Evolutionary conservation across 2,113 vertebrate genomes (phyloP), one percentile per base, ranked within the genome.

Genomic region (Anolis sagrei): DNA sequence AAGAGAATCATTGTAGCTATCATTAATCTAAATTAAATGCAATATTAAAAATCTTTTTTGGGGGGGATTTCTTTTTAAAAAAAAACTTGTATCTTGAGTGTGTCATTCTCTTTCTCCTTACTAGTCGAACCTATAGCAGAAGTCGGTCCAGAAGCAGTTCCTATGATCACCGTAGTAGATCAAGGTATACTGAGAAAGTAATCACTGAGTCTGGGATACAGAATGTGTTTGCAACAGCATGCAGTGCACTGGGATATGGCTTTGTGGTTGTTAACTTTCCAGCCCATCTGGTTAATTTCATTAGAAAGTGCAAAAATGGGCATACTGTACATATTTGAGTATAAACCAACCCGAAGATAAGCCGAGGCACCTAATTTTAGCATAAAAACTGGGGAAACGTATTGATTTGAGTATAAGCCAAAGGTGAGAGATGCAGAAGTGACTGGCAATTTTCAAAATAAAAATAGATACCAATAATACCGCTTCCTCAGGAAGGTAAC

Each of bases 71-170:
- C 2, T 5, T 4, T 44, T 44, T 44, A 44, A 54, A 27, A 70
- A 79, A 44, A 61, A 1, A 3, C 0, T 7, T 85, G 75, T 1
- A 18, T n/a, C 23, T 2, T 2, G n/a, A 1, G 72, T 62, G 21
- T 5, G 1, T 2, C 36, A 86, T 73, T 79, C 1, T 34, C 90
- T 3, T 70, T 66, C 74, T 82, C 1, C 85, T 88, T 91, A 87
- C 2, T 92, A 97, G 97, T 87, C 97, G 97, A 89, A 96, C 97
- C 0, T 98, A 97, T n/a, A 99, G 97, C 76, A 96, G 97, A 92
- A 99, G 99, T 92, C 96, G 96, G 48, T 99, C 99, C 90, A 97
- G 98, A 94, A 98, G 98, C 92, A 97, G 93, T 72, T 98, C 98
- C 0, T 97, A 97, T 0, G 93, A 94, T 81, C 97, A 93, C 75